Base-by-base conservation (phyloP, 2,797 vertebrate species). In the Capromys pilorides region DNA sequence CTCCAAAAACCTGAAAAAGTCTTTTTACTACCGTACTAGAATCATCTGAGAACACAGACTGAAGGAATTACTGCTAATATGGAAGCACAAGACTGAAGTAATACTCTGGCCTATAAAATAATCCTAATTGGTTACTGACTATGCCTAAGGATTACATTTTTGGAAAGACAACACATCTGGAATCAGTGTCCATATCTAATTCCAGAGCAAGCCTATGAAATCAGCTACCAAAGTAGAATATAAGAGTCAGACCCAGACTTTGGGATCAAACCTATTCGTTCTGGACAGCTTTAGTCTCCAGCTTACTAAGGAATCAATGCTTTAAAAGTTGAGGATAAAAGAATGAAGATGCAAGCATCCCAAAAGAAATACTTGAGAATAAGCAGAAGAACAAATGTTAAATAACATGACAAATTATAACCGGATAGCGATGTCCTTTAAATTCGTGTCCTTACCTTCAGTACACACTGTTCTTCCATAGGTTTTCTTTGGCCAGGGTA, bases 191-290 rank as follows among this genome's bases (percentile, higher is more conserved):
- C 80, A 24, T 26, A 69, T 75, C 69, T 87, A 41, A 73, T 73
- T 86, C 31, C 36, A 94, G 75, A 79, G 49, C 91, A 94, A 82
- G 85, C 18, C 31, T 95, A 89, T 39, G 12, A 75, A 90, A 69
- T 0, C 67, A 8, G 45, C 93, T 88, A 80, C 51, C 67, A 75
- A 91, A 73, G 4, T 33, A 82, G 9, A 67, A 36, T 28, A n/a
- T 0, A 59, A 66, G 21, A 49, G 8, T 31, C 21, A 71, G 80
- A 85, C 9, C 93, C 62, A 61, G 28, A 79, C 51, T n/a, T 24
- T 86, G 91, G 75, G 57, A 86, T 80, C 26, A 41, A 86, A 57
- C 41, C 54, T 41, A 78, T 85, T 82, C 86, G 26, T 86, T 67
- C n/a, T 57, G 5, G 31, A 26, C 73, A 39, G 66, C 61, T 86